Evolutionary conservation across 2,888 invertebrate genomes (phyloP), one percentile per base, ranked within the genome.

Genomic region (Alloscopus bannaensis): DNA sequence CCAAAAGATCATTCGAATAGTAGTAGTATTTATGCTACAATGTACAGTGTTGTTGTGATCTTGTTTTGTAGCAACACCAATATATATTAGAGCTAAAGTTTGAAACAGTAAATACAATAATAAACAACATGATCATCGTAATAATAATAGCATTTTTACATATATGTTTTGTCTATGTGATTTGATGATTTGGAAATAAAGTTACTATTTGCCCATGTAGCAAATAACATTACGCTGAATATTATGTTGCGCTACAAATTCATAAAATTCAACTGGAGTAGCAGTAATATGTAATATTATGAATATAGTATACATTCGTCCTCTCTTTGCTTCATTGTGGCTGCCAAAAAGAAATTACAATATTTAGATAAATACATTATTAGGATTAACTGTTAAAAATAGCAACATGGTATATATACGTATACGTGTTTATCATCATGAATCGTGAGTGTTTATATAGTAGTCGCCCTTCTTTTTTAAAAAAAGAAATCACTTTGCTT

Each of bases 341-440:
- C 13, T 8, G 13, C 8, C 13, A 8, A 36, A 8, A 8, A 36
- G 8, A 36, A 36, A 8, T 6, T 36, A 36, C 36, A 36, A 36
- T 36, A 8, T 47, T 47, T 47, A n/a, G 4, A n/a, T 47, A 47
- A n/a, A n/a, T n/a, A n/a, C n/a, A n/a, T n/a, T 18, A 42, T 16
- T 18, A 42, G 42, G 13, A 65, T 52, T 66, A 66, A 52, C 52
- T 52, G 55, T 52, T 52, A 42, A 68, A 68, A 68, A 68, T 52
- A 68, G 42, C 18, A 42, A 42, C 36, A 71, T 47, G 18, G 47
- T 60, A 57, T 28, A 57, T 69, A 71, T 60, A 71, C 59, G 59
- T 60, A 60, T 60, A 60, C 59, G 24, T 60, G 59, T 60, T 60
- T 60, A 60, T 60, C 59, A 60, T 60, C 59, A 60, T 60, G 18